These are phyloP conservation scores for Chrysolina oricalcia DNA, from an alignment of 2,888 invertebrate genomes.

Conservation along the genomic window DNA sequence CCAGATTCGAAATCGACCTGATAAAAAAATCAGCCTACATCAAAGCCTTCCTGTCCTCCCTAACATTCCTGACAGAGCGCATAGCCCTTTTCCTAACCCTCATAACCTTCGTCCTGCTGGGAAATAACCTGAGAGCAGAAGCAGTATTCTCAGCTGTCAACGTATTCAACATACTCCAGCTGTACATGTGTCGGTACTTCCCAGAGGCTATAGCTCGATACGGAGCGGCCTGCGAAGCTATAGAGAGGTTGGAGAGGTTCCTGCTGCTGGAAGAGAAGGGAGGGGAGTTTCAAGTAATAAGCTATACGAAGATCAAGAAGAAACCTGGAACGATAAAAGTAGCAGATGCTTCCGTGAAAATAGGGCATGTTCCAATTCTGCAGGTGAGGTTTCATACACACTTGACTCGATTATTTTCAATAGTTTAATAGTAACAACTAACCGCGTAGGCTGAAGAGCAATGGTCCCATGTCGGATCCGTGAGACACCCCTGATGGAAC, in stretches of 20 bases:
- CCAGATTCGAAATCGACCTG: conserved; percentile 77
- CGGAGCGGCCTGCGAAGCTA: conserved; percentile 62
- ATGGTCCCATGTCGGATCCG: too few relatives aligned
- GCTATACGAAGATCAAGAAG: conserved; percentile 38
- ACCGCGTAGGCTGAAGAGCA: too few relatives aligned
- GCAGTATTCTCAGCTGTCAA: conserved; percentile 85
- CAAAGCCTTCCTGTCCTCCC: conserved; percentile 78
- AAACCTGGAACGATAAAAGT: conserved; percentile 61
- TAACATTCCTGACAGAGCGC: conserved; percentile 87
- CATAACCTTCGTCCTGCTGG: conserved; percentile 82
- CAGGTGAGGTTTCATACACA: conserved; percentile 26
- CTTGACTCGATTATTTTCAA: too few relatives aligned
- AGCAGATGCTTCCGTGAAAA: conserved; percentile 57
- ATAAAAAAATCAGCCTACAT: conserved; percentile 79
- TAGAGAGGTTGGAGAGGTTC: conserved; percentile 61
- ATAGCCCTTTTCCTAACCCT: conserved; percentile 88
- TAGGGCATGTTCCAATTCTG: conserved; percentile 61
- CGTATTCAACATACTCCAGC: conserved; percentile 82
- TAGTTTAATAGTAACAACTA: too few relatives aligned
- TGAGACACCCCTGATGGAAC: too few relatives aligned
- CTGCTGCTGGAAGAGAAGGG: conserved; percentile 57
- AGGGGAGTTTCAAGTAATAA: conserved; percentile 35
- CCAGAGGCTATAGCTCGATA: conserved; percentile 59
- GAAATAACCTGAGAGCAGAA: conserved; percentile 74
- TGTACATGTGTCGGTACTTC: conserved; percentile 62